phyloP scores from a whole-genome alignment of 1,140 invertebrate genomes.

The Cotesia glomerata region DNA sequence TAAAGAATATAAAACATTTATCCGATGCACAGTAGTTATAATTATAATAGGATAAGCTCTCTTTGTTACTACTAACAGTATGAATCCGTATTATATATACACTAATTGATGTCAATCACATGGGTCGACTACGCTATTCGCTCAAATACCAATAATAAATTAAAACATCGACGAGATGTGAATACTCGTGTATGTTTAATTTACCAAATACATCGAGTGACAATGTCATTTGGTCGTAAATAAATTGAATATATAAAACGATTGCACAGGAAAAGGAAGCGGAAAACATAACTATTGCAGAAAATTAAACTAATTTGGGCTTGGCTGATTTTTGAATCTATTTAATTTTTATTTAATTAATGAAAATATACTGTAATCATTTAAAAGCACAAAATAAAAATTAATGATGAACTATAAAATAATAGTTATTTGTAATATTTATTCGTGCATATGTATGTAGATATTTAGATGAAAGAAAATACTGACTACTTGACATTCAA shows the following conservation, averaged over 20 bases:
- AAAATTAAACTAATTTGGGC: not conserved
- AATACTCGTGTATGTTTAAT: too few species aligned
- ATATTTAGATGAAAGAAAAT: not conserved
- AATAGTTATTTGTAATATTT: not conserved
- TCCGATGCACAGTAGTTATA: not conserved
- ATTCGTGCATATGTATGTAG: not conserved
- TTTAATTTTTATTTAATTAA: too few species aligned
- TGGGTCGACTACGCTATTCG: slow-evolving; percentile 22
- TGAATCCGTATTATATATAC: not conserved
- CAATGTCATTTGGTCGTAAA: not conserved
- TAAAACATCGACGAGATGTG: not conserved
- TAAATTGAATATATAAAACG: not conserved
- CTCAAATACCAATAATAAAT: slow-evolving; percentile 23
- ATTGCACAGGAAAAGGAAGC: not conserved
- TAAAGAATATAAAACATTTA: not conserved
- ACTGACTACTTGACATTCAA: slow-evolving; percentile 15
- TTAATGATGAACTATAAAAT: too few species aligned
- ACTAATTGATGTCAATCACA: slow-evolving; percentile 26
- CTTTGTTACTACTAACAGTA: not conserved
- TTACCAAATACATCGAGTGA: not conserved
- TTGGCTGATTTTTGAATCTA: not conserved
- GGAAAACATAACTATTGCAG: not conserved
- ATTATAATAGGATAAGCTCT: slow-evolving; percentile 10
- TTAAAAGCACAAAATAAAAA: too few species aligned
- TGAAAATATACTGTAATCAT: too few species aligned